Conservation (phyloP, 2,797 vertebrate species). For the Sebastes aleutianus region DNA sequence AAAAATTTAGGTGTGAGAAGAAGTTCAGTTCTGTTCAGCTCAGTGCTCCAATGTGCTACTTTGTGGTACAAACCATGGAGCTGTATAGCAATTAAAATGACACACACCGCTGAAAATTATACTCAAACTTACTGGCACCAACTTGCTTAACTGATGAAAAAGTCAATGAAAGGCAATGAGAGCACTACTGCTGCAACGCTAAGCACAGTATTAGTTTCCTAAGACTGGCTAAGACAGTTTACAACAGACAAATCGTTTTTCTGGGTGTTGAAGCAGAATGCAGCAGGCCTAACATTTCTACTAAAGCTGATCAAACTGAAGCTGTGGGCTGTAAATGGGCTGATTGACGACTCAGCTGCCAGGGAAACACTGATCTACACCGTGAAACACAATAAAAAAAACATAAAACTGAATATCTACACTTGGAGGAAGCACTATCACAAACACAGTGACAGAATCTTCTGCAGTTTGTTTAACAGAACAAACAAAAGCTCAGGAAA, state of each 20-base stretch:
- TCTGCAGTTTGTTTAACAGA: constrained; percentile 10
- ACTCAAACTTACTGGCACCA: constrained; percentile 11
- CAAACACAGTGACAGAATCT: neutral
- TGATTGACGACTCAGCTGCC: neutral
- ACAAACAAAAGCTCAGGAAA: constrained; percentile 24
- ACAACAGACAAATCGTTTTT: neutral
- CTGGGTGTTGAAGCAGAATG: neutral
- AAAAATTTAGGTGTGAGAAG: neutral
- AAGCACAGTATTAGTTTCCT: constrained; percentile 6
- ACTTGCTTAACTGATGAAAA: neutral
- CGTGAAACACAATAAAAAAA: constrained; percentile 11
- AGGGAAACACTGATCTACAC: neutral
- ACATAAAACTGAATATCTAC: constrained; percentile 30
- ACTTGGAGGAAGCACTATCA: constrained; percentile 1
- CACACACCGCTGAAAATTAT: neutral
- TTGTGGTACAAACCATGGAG: neutral
- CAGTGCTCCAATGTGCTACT: neutral
- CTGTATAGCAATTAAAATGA: constrained; percentile 6
- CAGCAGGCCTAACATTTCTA: neutral
- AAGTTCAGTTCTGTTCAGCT: constrained; percentile 3
- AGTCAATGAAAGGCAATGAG: neutral
- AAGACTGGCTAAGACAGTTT: constrained; percentile 8
- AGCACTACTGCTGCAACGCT: neutral
- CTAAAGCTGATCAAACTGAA: neutral
- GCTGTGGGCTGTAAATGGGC: neutral